These are phyloP conservation scores for Drosophila meridiana DNA, from an alignment of 2,888 invertebrate species.

Conservation along the genomic window DNA sequence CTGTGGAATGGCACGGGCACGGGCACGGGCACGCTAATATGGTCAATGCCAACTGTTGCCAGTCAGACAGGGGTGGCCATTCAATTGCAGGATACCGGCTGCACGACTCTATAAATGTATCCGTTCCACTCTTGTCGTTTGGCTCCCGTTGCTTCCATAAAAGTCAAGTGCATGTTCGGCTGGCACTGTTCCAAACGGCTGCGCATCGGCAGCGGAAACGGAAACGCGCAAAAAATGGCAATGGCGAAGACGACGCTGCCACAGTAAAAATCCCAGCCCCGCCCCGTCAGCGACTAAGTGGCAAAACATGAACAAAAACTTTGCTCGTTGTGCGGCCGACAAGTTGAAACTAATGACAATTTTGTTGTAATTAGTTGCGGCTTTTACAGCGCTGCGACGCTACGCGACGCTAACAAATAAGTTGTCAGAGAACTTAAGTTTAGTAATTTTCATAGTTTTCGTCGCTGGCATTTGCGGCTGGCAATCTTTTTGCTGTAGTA, in stretches of 20 bases:
- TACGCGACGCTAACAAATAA: constrained; percentile 66
- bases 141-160: constrained; percentile 47
- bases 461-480: constrained; percentile 59
- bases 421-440: constrained; percentile 77
- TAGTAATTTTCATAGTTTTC: constrained; percentile 78
- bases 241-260: constrained; percentile 27
- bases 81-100: constrained; percentile 74
- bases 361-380: constrained; percentile 81
- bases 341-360: constrained; percentile 81
- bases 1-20: neutral
- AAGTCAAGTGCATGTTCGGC: constrained; percentile 65
- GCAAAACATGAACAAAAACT: constrained; percentile 79
- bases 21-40: constrained; percentile 62
- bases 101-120: constrained; percentile 75
- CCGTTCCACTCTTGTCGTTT: constrained; percentile 30
- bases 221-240: constrained; percentile 72
- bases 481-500: constrained; percentile 60
- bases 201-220: constrained; percentile 65
- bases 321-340: constrained; percentile 74
- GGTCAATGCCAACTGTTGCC: constrained; percentile 80
- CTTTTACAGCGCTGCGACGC: constrained; percentile 62
- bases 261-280: neutral
- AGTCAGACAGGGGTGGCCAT: constrained; percentile 41
- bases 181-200: constrained; percentile 67
- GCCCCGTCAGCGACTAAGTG: constrained; percentile 61